Conservation (phyloP, 2,797 vertebrate genomes). For the Crocodylus rhombifer region DNA sequence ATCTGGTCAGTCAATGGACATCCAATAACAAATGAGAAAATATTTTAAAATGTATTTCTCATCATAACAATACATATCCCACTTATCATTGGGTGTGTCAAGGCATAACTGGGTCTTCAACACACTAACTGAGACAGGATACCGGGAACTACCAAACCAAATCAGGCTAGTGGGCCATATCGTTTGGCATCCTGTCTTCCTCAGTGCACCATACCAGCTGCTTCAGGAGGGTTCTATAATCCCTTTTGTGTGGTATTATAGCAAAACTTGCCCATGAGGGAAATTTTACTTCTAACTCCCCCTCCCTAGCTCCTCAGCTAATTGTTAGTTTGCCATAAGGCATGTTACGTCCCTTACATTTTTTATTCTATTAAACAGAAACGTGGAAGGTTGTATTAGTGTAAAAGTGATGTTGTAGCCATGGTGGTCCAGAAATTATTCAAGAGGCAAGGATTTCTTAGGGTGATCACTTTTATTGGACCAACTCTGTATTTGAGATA, state of each 20-base stretch:
- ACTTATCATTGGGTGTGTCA: not conserved
- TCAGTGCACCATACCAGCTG: not conserved
- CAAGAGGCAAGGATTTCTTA: too few relatives aligned
- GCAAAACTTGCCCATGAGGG: accelerated
- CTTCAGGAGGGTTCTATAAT: not conserved
- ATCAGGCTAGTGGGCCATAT: not conserved
- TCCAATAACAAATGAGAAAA: not conserved
- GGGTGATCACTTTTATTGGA: too few relatives aligned
- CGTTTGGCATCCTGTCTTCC: accelerated
- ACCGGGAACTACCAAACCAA: not conserved
- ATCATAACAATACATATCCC: not conserved
- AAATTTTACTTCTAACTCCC: not conserved
- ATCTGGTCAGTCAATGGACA: not conserved
- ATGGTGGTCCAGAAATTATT: too few relatives aligned
- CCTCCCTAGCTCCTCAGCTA: not conserved
- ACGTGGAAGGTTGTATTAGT: too few relatives aligned
- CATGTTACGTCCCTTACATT: not conserved
- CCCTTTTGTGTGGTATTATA: not conserved
- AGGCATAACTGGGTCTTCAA: not conserved
- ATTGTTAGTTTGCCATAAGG: not conserved
- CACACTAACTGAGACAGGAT: not conserved
- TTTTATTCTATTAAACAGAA: not conserved
- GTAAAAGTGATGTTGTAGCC: too few relatives aligned
- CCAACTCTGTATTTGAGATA: too few relatives aligned
- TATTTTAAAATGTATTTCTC: not conserved